Evolutionary conservation across 2,113 vertebrate genomes (phyloP), one percentile per base, ranked within the genome.

Genomic region (Bubo bubo): DNA sequence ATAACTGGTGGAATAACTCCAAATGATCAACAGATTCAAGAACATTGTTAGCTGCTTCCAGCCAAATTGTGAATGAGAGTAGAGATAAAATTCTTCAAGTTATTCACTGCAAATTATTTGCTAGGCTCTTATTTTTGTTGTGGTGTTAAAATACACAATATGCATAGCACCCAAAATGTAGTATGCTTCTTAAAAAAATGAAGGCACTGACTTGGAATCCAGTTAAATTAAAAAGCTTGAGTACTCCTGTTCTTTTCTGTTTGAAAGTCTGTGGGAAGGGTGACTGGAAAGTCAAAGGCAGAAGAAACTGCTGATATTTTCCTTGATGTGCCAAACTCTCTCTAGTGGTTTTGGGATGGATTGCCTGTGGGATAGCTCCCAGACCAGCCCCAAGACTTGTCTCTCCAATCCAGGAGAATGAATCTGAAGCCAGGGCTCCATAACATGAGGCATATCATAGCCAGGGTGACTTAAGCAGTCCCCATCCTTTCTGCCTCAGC

Each of bases 81-180:
- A 75, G 23, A 72, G 32, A 75, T 67, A 1, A 88, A 94, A 80
- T 77, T 93, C 35, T 83, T 74, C 55, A 90, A 80, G 43, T 86
- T 94, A 84, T 83, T 93, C 37, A 55, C 37, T 93, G 79, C 41
- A 88, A 88, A 94, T 67, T 91, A 91, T 94, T 94, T 93, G 47
- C 39, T 56, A 9, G 30, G 28, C 14, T 91, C n/a, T 87, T 39
- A 63, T 89, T 85, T 56, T 43, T 82, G 13, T 17, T 26, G 5
- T 35, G 26, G 32, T 39, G 34, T 72, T 71, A 89, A 96, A 88
- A 84, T 62, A 86, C 75, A 52, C 34, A 74, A 66, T 43, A 63
- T 32, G 18, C 10, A 53, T 63, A 73, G 5, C n/a, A 79, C 0
- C 2, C n/a, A 93, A 94, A 83, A 62, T 32, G 34, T 68, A 79